These are phyloP conservation scores for Drosophila pectinifera DNA, from an alignment of 1,140 invertebrate genomes.

Conservation along the genomic window DNA sequence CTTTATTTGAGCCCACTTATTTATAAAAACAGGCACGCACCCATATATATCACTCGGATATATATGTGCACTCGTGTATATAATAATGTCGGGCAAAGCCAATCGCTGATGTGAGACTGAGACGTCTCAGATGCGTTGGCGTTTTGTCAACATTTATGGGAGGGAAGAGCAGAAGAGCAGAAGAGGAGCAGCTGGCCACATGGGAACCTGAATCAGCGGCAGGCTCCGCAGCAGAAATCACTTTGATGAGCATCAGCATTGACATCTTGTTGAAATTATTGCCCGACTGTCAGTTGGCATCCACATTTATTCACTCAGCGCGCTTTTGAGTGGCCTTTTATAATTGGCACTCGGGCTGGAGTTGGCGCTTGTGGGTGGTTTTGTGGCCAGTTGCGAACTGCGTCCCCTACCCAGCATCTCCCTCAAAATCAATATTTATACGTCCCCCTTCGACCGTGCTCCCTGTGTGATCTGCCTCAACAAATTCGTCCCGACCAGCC, in stretches of 20 bases:
- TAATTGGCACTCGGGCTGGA: conserved; percentile 63
- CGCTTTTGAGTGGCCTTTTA: conserved; percentile 58
- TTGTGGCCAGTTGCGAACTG: conserved; percentile 20
- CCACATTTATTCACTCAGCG: conserved; percentile 71
- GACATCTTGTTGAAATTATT: conserved; percentile 80
- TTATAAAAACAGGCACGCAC: conserved; percentile 79
- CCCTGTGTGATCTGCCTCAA: conserved; percentile 20
- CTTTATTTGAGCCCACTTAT: conserved; percentile 72
- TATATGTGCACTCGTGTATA: conserved; percentile 39
- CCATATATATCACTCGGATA: conserved; percentile 52
- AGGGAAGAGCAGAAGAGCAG: conserved; percentile 9
- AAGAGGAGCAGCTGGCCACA: conserved; percentile 10
- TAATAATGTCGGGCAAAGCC: conserved; percentile 67
- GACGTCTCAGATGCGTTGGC: conserved; percentile 61
- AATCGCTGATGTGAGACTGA: conserved; percentile 53
- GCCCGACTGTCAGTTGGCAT: conserved; percentile 73
- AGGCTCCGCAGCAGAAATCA: conserved; percentile 60
- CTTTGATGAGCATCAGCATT: conserved; percentile 79
- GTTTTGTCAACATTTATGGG: conserved; percentile 69
- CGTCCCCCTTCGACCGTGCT: conserved; percentile 1
- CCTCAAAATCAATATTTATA: conserved; percentile 47
- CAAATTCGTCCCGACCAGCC: conserved; percentile 13
- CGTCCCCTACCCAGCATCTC: background rate
- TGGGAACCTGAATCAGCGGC: conserved; percentile 35
- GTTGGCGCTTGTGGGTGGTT: conserved; percentile 22